Conservation (phyloP, 2,113 vertebrate genomes). For the Jacana jacana region DNA sequence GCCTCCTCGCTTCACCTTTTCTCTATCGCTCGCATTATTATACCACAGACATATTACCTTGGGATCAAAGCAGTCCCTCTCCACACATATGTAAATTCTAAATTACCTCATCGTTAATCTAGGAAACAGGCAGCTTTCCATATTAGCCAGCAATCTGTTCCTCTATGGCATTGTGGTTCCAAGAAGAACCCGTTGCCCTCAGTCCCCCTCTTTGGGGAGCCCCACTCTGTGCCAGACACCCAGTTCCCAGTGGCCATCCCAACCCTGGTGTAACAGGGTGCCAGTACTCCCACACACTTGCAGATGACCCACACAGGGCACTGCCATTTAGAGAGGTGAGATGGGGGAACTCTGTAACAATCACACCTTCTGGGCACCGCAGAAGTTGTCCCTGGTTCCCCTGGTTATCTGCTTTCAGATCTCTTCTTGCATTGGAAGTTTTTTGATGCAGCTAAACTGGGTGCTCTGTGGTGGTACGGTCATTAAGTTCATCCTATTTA, state of each 20-base stretch:
- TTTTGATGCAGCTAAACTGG: neutral
- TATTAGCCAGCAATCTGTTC: conserved; percentile 33
- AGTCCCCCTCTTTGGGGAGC: fast-evolving
- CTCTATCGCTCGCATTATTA: neutral
- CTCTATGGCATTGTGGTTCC: neutral
- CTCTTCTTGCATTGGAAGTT: neutral
- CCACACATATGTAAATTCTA: conserved; percentile 52
- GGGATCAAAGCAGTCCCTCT: neutral
- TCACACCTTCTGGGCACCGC: fast-evolving
- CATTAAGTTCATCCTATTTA: neutral
- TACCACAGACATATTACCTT: neutral
- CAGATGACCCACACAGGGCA: neutral
- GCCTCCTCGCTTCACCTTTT: conserved; percentile 37
- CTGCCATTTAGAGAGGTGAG: neutral
- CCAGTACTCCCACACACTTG: neutral
- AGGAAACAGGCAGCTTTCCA: conserved; percentile 43
- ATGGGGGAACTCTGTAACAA: neutral
- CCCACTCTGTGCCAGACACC: fast-evolving
- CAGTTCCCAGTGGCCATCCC: fast-evolving
- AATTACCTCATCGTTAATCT: conserved; percentile 52
- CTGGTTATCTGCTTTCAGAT: neutral
- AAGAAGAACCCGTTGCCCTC: neutral
- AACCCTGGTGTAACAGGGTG: neutral
- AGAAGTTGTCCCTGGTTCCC: neutral
- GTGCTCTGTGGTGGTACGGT: fast-evolving